Evolutionary conservation across 2,797 vertebrate genomes (phyloP), one percentile per base, ranked within the genome.

Genomic region (Craterocephalus amniculus): DNA sequence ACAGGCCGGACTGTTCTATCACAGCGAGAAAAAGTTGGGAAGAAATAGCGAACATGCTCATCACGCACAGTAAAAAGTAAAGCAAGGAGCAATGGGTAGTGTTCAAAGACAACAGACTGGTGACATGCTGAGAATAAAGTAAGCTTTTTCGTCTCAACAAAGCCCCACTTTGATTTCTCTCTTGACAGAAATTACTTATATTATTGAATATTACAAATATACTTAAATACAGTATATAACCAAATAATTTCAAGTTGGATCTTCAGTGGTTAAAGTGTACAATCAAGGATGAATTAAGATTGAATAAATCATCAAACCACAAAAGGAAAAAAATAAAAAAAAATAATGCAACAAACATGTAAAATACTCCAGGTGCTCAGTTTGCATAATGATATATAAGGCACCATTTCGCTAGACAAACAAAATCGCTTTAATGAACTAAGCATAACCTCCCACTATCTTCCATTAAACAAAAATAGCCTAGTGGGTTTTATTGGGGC

Each of bases 381-480:
- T 69, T 51, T 62, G 38, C 52, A 67, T 38, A 18, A 66, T 26
- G 26, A 72, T 2, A 22, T 69, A 63, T 22, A 18, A 36, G 35
- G 51, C 63, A 62, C 45, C n/a, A 52, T 14, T 70, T 49, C 71
- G n/a, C 63, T 75, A 79, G 35, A 72, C 36, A 6, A 62, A 79
- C 48, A 61, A 71, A 76, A 80, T 78, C 67, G 76, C 70, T 63
- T 75, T 70, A 83, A 76, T 45, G 43, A 51, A 66, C 57, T 4
- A 43, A 55, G 6, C 65, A 76, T 61, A 79, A 83, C 75, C 67
- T 83, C 55, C 80, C 75, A 74, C 63, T 12, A 84, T 80, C 80
- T 83, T 72, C 68, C 69, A 61, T 86, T 79, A 84, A 87, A 87
- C 81, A 91, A 90, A 84, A 70, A 87, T 7, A 40, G 57, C 63